Evolutionary conservation across 2,113 vertebrate genomes (phyloP).

Genomic region (Shinisaurus crocodilurus): DNA sequence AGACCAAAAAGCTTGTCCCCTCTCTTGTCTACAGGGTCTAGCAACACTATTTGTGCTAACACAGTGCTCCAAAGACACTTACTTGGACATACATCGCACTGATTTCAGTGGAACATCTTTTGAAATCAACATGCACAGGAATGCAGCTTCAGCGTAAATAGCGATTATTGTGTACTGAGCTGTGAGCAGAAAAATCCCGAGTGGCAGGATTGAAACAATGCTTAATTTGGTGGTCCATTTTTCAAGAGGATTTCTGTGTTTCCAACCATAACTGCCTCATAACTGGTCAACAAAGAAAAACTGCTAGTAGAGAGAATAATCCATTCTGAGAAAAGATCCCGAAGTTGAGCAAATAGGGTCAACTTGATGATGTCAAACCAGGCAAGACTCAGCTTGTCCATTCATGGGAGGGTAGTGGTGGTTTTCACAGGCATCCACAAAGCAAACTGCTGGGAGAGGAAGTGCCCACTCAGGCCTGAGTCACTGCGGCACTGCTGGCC

Average conservation of each 20-base stretch:
- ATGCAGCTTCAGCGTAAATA: neutral
- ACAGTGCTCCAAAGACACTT: neutral
- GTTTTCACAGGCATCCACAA: neutral
- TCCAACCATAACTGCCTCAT: neutral
- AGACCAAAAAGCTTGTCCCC: neutral
- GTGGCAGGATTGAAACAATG: neutral
- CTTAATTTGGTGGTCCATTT: neutral
- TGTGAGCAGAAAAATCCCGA: neutral
- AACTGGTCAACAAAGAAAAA: neutral
- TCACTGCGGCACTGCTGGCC: conserved; percentile 10
- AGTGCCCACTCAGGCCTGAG: neutral
- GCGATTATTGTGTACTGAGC: neutral
- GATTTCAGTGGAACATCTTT: neutral
- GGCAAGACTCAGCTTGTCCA: neutral
- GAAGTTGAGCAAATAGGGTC: neutral
- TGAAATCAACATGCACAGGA: neutral
- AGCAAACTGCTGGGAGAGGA: conserved; percentile 19
- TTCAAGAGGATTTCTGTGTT: neutral
- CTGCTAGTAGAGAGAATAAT: neutral
- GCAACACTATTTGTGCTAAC: neutral
- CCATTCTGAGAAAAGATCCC: conserved; percentile 9
- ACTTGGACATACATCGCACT: neutral
- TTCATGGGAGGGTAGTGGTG: too few species aligned
- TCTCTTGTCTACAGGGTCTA: neutral
- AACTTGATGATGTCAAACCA: neutral